Conservation (phyloP, 2,888 invertebrate species). For the Venusia cambrica region DNA sequence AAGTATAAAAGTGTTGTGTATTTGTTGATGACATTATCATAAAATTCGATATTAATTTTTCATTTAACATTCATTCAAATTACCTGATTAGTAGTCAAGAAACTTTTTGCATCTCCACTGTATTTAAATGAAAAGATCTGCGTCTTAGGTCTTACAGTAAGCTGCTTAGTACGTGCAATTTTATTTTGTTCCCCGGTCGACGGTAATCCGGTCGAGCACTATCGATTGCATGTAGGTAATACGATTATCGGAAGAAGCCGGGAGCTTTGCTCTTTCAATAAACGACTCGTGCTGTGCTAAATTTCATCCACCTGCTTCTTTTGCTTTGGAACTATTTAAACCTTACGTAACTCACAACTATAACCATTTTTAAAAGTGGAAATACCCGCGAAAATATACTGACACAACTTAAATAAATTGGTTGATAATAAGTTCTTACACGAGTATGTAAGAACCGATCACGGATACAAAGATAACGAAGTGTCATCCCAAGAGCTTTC, state of each 20-base stretch:
- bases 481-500: conserved; percentile 40
- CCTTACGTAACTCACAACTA: too few species aligned
- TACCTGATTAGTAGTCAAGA: too few species aligned
- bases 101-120: too few species aligned
- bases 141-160: conserved; percentile 12
- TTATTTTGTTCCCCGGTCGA: conserved; percentile 30
- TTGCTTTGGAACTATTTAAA: neutral
- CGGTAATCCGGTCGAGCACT: conserved; percentile 55
- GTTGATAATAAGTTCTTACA: conserved; percentile 39
- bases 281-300: conserved; percentile 30
- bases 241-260: conserved; percentile 57
- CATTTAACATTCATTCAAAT: too few species aligned
- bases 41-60: too few species aligned
- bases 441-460: conserved; percentile 38
- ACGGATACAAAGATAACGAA: conserved; percentile 44
- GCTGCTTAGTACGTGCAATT: conserved; percentile 25
- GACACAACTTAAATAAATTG: too few species aligned
- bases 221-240: conserved; percentile 62
- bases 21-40: too few species aligned
- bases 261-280: conserved; percentile 40
- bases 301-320: conserved; percentile 6
- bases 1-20: too few species aligned
- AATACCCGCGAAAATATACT: too few species aligned
- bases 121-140: neutral
- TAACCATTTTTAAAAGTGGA: too few species aligned